A percentile compares a stretch with the other conserved stretches of the same genome.
These are phyloP conservation scores for Centropus unirufus DNA, from an alignment of 2,113 vertebrate genomes.

Conservation along the genomic window DNA sequence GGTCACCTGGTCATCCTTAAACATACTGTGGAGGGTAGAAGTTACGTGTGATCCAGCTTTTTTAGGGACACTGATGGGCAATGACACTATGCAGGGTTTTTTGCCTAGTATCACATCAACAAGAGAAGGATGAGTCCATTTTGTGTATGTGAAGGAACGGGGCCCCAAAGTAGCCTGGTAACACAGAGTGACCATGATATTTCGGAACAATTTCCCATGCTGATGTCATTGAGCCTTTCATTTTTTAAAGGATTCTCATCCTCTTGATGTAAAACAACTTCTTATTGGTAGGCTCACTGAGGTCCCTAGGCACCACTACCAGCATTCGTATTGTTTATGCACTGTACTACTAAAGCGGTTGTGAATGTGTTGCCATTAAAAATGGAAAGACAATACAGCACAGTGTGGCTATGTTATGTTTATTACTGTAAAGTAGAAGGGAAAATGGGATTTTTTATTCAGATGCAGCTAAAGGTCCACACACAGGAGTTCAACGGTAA, in stretches of 20 bases:
- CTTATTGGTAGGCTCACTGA: neutral
- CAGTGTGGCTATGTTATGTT: neutral
- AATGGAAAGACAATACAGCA: neutral
- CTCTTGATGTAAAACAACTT: neutral
- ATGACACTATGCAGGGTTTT: neutral
- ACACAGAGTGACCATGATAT: rapidly evolving
- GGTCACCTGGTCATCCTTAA: neutral
- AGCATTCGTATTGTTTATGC: neutral
- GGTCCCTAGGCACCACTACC: neutral
- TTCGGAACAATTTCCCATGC: neutral
- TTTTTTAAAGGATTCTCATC: neutral
- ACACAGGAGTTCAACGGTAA: constrained; percentile 42
- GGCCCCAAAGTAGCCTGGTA: neutral
- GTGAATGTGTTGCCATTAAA: neutral
- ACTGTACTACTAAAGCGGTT: neutral
- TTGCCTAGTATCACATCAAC: neutral
- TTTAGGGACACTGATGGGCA: neutral
- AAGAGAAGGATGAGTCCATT: neutral
- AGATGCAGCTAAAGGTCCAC: neutral
- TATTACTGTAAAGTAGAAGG: constrained; percentile 22
- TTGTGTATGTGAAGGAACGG: neutral
- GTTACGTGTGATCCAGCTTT: neutral
- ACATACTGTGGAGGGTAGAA: neutral
- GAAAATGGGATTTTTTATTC: constrained; percentile 2
- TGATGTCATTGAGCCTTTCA: neutral